These are phyloP conservation scores for Choloepus hoffmanni DNA, from an alignment of 2,113 vertebrate species.

Conservation along the genomic window DNA sequence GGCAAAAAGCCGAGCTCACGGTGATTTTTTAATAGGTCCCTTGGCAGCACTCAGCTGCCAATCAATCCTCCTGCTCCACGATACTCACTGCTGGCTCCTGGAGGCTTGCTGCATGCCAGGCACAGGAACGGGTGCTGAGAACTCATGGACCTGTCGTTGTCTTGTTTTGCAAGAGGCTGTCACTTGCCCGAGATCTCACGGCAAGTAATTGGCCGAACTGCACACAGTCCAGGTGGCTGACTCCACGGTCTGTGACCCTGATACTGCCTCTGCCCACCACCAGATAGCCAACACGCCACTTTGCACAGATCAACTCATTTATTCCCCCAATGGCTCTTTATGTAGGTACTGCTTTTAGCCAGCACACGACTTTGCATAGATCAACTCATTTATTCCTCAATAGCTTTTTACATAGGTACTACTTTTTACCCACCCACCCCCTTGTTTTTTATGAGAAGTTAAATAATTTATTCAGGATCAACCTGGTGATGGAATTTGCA, in stretches of 20 bases:
- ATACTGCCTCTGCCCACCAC: neutral
- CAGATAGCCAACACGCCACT: neutral
- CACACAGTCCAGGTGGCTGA: neutral
- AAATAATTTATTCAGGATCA: neutral
- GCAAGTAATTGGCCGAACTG: neutral
- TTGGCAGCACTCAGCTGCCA: neutral
- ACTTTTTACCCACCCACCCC: no score
- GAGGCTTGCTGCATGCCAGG: neutral
- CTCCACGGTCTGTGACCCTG: neutral
- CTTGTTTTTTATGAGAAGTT: neutral
- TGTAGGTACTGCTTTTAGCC: no score
- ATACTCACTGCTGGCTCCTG: neutral
- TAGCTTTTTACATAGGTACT: neutral
- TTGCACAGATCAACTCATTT: neutral
- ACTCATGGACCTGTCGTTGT: neutral
- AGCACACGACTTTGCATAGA: neutral
- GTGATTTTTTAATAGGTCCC: no score
- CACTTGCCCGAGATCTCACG: neutral
- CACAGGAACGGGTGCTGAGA: neutral
- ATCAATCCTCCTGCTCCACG: fast-evolving
- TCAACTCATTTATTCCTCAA: neutral
- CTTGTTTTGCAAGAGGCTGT: neutral
- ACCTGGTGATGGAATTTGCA: neutral
- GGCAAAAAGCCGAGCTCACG: neutral
- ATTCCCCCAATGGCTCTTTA: neutral